Conservation (phyloP, 2,113 vertebrate genomes). For the Eolophus roseicapilla region DNA sequence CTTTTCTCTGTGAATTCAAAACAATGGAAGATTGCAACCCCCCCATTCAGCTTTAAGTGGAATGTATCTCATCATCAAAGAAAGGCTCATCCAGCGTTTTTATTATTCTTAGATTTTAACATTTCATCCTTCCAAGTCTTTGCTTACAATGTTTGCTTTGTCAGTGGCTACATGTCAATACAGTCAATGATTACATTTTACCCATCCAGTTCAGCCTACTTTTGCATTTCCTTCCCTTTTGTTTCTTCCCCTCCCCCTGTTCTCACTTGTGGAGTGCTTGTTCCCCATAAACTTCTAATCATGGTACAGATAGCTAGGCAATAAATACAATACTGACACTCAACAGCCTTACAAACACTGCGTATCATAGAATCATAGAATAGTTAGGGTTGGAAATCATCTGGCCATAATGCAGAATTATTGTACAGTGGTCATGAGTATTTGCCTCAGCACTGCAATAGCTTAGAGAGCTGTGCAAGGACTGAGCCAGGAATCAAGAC, state of each 20-base stretch:
- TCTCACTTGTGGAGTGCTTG: not conserved
- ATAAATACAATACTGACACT: not conserved
- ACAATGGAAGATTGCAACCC: not conserved
- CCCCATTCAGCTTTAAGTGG: not conserved
- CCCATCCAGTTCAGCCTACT: not conserved
- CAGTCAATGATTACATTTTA: not conserved
- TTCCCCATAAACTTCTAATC: not conserved
- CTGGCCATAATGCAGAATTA: not conserved
- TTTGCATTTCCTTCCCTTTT: not conserved
- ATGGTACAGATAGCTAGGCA: not conserved
- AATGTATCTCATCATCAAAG: not conserved
- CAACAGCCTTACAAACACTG: not conserved
- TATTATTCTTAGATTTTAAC: not conserved
- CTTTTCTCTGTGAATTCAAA: not conserved
- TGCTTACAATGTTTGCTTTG: not conserved
- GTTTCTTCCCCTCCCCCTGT: fast-evolving
- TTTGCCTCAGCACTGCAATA: not conserved
- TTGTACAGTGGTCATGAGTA: not conserved
- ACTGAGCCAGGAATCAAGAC: not conserved
- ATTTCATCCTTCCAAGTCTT: not conserved
- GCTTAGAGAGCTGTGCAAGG: not conserved
- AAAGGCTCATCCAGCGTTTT: not conserved
- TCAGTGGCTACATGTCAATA: not conserved
- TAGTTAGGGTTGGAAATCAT: no score
- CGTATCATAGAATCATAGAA: no score